Evolutionary conservation across 1,140 invertebrate genomes (phyloP), one percentile per base, ranked within the genome.

Genomic region (Zaprionus vittiger): DNA sequence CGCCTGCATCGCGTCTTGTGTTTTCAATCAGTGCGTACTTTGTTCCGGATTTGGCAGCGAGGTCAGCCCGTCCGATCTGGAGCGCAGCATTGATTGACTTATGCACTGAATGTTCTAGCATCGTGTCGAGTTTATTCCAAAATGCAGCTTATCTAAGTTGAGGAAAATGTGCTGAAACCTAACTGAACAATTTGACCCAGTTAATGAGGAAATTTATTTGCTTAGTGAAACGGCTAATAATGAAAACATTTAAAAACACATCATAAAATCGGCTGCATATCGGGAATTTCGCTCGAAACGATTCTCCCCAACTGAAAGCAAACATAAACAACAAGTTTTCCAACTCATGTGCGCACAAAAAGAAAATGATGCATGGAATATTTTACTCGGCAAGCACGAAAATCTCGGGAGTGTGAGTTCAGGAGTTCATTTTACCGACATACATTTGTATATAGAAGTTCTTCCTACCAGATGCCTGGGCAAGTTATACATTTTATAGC

Each of bases 241-340:
- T 84, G 75, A 73, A 89, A 84, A 81, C 84, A 89, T 90, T 90
- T 90, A 81, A 84, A 73, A 87, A 76, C 84, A 81, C 84, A 89
- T 87, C 84, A 90, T 87, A 90, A 89, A 87, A 66, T 26, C 28
- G 20, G 79, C 34, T 66, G 55, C 54, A 67, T 67, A 11, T 66
- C 15, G 47, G 52, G 17, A 57, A 70, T 60, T 72, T 72, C 61
- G 34, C 60, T 38, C 24, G 20, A 54, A 37, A 22, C 44, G 47
- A 24, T 57, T 61, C 52, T 52, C 22, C 24, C 63, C 54, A 68
- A 26, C 78, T 76, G 78, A 80, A 89, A 83, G 73, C 78, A 57
- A 77, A 84, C 81, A 87, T 87, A 87, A 87, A 87, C 84, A 87
- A 81, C 64, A 17, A 17, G 70, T 56, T 56, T 31, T 56, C 22